Conservation (phyloP, 2,113 vertebrate species). For the Oxygymnocypris stewartii region DNA sequence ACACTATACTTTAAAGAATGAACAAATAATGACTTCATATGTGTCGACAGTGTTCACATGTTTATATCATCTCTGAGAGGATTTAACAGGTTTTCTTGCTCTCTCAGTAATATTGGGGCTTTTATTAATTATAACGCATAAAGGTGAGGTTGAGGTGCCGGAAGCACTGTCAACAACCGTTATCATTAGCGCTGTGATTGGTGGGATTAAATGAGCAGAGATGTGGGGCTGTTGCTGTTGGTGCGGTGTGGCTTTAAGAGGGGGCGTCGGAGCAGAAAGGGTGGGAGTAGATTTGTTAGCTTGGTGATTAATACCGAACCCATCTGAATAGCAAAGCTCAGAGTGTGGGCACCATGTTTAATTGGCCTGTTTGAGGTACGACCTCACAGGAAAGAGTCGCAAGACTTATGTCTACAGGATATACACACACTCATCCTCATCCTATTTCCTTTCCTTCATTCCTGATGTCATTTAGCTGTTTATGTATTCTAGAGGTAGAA, state of each 20-base stretch:
- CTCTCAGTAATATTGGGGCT: not conserved
- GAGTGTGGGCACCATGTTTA: slow-evolving; percentile 30
- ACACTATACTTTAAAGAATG: not conserved
- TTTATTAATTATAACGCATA: not conserved
- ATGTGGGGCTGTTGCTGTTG: not conserved
- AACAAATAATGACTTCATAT: not conserved
- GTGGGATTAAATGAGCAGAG: not conserved
- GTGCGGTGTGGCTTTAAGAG: slow-evolving; percentile 40
- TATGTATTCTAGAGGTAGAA: slow-evolving; percentile 21
- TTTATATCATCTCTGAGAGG: not conserved
- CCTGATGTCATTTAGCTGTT: slow-evolving; percentile 27
- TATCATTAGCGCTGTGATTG: not conserved
- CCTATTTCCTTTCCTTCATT: slow-evolving; percentile 15
- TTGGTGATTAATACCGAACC: slow-evolving; percentile 29
- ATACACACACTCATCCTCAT: not conserved
- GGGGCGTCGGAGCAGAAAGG: slow-evolving; percentile 3
- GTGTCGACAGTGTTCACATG: not conserved
- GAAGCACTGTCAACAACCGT: not conserved
- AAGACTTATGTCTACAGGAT: not conserved
- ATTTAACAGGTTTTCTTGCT: not conserved
- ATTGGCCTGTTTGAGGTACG: slow-evolving; percentile 4
- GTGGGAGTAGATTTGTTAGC: slow-evolving; percentile 42
- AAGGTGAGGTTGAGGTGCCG: not conserved
- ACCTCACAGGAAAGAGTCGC: slow-evolving; percentile 6
- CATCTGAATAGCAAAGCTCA: slow-evolving; percentile 14